These are phyloP conservation scores for Spinus pinus DNA, from an alignment of 2,797 vertebrate genomes.

Conservation along the genomic window DNA sequence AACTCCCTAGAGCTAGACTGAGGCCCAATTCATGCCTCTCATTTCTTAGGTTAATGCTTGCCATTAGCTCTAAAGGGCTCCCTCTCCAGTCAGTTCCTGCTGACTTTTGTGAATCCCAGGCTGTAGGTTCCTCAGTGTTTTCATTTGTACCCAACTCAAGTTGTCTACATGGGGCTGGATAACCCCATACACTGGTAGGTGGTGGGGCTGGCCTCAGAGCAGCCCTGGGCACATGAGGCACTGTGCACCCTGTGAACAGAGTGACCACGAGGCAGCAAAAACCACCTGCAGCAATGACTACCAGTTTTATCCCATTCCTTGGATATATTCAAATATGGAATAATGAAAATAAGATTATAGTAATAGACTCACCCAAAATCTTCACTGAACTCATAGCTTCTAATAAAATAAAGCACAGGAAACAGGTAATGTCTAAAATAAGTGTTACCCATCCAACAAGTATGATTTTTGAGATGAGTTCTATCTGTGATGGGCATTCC, in stretches of 20 bases:
- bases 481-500: neutral
- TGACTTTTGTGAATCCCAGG: neutral
- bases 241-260: neutral
- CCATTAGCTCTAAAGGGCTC: neutral
- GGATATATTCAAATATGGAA: neutral
- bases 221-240: neutral
- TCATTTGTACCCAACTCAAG: neutral
- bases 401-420: neutral
- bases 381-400: neutral
- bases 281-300: neutral
- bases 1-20: neutral
- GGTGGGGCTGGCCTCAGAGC: neutral
- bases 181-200: neutral
- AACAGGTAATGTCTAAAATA: neutral
- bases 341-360: neutral
- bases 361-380: neutral
- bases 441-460: neutral
- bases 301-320: neutral
- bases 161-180: neutral
- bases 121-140: neutral
- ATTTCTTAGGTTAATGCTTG: neutral
- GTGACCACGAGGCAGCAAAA: neutral
- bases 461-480: rapidly evolving
- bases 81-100: neutral
- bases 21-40: neutral